Base-by-base conservation (phyloP, 2,888 invertebrate genomes). In the Nomada ferruginata region DNA sequence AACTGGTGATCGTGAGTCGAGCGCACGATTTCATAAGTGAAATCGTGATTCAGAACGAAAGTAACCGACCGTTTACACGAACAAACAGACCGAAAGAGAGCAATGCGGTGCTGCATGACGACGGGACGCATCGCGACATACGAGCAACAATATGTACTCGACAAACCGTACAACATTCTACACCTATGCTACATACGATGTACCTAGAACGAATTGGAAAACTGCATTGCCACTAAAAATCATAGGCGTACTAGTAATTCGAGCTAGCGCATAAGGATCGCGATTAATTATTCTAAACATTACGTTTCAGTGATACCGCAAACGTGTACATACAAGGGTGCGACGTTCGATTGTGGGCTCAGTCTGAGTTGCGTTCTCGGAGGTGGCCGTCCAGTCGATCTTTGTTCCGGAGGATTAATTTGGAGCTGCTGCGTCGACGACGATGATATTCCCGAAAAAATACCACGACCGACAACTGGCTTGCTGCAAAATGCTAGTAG, bases 381-480 rank as follows among this genome's bases (percentile, higher is more conserved):
- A 7, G 98, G 98, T 1, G 97, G 97, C 5, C 96, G 97, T 86
- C 98, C 98, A 1, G 94, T 98, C 91, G 98, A 98, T 94, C 95
- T 98, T 0, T 98, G 98, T 93, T 98, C 97, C 15, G 98, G 98
- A 29, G 98, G 98, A 71, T 96, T 98, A 96, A 97, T 98, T 89
- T 98, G 98, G 98, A 97, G 97, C 7, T 98, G 98, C 93, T 98
- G 98, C 92, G 97, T 98, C 13, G 97, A 98, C 93, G 96, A 97
- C 92, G 90, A 95, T 52, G 93, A 94, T 73, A 95, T 53, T 93
- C 95, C 93, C 1, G 93, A 93, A 53, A 93, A 90, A 76, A 89
- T 92, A 69, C 88, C 91, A 50, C 91, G 92, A 69, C 93, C 94
- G 11, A 92, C 89, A 13, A 91, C 93, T 26, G 94, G 94, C 0